Evolutionary conservation across 2,888 invertebrate genomes (phyloP), one percentile per base, ranked within the genome.

Genomic region (Flexamia atlantica): DNA sequence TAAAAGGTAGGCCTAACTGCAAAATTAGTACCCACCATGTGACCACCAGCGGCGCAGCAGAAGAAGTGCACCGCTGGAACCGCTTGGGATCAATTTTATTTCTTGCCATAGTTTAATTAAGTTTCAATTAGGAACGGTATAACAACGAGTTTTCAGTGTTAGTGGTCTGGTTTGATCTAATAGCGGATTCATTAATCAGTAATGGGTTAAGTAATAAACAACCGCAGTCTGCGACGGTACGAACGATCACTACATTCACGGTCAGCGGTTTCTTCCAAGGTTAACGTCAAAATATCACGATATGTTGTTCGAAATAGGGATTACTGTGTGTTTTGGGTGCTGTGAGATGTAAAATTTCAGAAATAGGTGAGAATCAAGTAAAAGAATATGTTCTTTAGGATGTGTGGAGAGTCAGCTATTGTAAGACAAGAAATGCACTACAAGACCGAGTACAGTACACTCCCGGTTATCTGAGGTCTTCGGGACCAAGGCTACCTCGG

Each of bases 201-300:
- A 32, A 28, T 32, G 17, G 7, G 28, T 60, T 23, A 60, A 28
- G n/a, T 12, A 53, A 53, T 23, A 60, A 28, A 20, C 20, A 53
- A 53, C 20, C 14, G 53, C 20, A 17, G 53, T 53, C 17, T 17
- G 20, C 53, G 53, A 4, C 3, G 23, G 1, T 32, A 1, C 17
- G 7, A 25, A 23, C 64, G 7, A 25, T n/a, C n/a, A n/a, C n/a
- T n/a, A 12, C 17, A 32, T 28, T 30, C 68, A 68, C 68, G 68
- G 68, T 68, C 68, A 30, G 1, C 2, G 68, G 4, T 68, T 30
- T n/a, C 25, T 1, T 28, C 68, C 68, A 68, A 68, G 68, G 68
- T 30, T 32, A 3, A 23, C 7, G n/a, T 10, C 20, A 57, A 57
- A 57, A 23, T 23, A 2, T 23, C 20, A 4, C 20, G 23, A 23